Base-by-base conservation (phyloP, 2,797 vertebrate genomes). In the Lacerta viridis region DNA sequence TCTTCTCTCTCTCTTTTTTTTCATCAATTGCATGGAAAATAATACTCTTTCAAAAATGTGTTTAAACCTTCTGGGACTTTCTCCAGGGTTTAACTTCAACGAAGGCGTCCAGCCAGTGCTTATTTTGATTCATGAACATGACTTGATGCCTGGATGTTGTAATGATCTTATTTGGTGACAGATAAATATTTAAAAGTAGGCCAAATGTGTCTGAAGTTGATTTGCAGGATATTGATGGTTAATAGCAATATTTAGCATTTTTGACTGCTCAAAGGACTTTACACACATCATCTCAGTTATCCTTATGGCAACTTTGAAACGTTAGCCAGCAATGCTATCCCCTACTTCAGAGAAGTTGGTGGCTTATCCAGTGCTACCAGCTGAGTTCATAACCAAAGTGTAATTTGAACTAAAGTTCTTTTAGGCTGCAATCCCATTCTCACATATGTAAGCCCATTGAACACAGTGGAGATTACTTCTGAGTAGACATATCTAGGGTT, bases 61-160 rank as follows among this genome's bases (percentile, higher is more conserved):
- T 92, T 94, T 86, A 92, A 2, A 90, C 87, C 93, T 90, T 93
- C 59, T 85, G 94, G 92, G 95, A 95, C 77, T 91, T 95, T 94
- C 87, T 94, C 90, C 89, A 87, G 92, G 83, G 33, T 66, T 96
- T 92, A 95, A 91, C 91, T 95, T 41, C n/a, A 71, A 80, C 85
- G 64, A 80, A 91, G 92, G 92, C 92, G 85, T 85, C 39, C 55
- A 29, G 91, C 93, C 93, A 95, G 1, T 89, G 50, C 90, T 36
- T 90, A 93, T 59, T 93, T 85, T 0, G 71, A 81, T 93, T 95
- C 88, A 90, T 93, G 90, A 87, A 86, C 59, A 76, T 83, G 89
- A 87, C 0, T 1, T 84, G 89, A 87, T 90, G 92, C 64, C 88
- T 64, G 80, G 25, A 7, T 95, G 93, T 90, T 93, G 93, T 92